Base-by-base conservation (phyloP, 2,797 vertebrate species). In the Syndactyla subalaris region DNA sequence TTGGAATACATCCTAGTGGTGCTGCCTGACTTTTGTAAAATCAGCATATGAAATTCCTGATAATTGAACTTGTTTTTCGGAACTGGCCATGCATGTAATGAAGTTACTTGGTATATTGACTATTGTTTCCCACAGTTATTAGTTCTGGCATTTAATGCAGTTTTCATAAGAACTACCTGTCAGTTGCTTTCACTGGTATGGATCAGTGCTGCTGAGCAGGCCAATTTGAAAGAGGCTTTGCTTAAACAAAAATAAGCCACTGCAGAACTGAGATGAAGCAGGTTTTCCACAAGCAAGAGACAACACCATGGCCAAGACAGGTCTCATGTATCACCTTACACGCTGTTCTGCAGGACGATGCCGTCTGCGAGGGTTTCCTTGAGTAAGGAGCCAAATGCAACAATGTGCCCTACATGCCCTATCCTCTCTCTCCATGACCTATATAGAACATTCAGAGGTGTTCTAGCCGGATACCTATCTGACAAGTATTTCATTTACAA, bases 241-340 rank as follows among this genome's bases (percentile, higher is more conserved):
- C 43, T 75, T 46, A 73, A 76, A 57, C 8, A 65, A 78, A 81
- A 75, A 41, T 14, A 85, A 88, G 14, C 3, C 29, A 36, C 78
- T 68, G 23, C 9, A 79, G 49, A 52, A 24, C 43, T 30, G 54
- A 92, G 8, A 39, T 72, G 24, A 39, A 75, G 27, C 12, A 18
- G 24, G 17, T 67, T 86, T 77, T 90, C 23, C 48, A 26, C 21
- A 57, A 43, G 57, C 6, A 84, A 72, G 80, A 34, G 43, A 19
- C 13, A 75, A 1, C 9, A 17, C 17, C 4, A 2, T 14, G 43
- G 18, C 63, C 0, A 0, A 39, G 66, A 7, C 0, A 6, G 21
- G 23, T 83, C 20, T 71, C 27, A 19, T 2, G 3, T 14, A 36
- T 41, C 27, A 45, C 17, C 4, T 8, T 3, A 0, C 16, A 19